Conservation (phyloP, 2,113 vertebrate species). For the Callorhinus ursinus region DNA sequence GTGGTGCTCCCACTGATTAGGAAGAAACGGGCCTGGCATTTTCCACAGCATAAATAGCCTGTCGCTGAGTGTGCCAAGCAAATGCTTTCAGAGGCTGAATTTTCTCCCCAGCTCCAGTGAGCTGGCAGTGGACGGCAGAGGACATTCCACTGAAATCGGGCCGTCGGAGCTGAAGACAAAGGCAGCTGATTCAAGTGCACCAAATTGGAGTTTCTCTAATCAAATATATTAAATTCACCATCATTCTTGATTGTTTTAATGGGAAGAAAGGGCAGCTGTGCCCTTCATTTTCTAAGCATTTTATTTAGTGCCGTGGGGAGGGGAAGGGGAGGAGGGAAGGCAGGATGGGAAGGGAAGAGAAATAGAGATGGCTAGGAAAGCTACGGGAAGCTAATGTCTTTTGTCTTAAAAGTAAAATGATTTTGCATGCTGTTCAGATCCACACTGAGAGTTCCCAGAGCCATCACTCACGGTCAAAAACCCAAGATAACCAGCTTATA, state of each 20-base stretch:
- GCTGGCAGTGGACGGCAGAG: constrained; percentile 58
- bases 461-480: not conserved
- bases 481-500: not conserved
- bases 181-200: constrained; percentile 53
- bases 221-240: constrained; percentile 72
- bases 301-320: constrained; percentile 34
- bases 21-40: constrained; percentile 17
- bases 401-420: constrained; percentile 68
- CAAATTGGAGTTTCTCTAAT: constrained; percentile 64
- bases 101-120: constrained; percentile 46
- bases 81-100: not conserved
- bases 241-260: constrained; percentile 74
- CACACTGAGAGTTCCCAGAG: constrained; percentile 38
- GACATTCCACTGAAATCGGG: constrained; percentile 62
- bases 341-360: not conserved
- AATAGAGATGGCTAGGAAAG: constrained; percentile 23
- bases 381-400: constrained; percentile 61
- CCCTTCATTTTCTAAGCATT: constrained; percentile 59
- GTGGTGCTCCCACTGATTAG: constrained; percentile 29
- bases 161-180: constrained; percentile 54
- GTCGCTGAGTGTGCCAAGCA: constrained; percentile 43
- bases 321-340: not conserved
- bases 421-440: constrained; percentile 58
- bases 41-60: not conserved
- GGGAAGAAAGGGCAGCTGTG: constrained; percentile 76